These are phyloP conservation scores for Prietella phreatophila DNA, from an alignment of 2,113 vertebrate species.

Conservation along the genomic window DNA sequence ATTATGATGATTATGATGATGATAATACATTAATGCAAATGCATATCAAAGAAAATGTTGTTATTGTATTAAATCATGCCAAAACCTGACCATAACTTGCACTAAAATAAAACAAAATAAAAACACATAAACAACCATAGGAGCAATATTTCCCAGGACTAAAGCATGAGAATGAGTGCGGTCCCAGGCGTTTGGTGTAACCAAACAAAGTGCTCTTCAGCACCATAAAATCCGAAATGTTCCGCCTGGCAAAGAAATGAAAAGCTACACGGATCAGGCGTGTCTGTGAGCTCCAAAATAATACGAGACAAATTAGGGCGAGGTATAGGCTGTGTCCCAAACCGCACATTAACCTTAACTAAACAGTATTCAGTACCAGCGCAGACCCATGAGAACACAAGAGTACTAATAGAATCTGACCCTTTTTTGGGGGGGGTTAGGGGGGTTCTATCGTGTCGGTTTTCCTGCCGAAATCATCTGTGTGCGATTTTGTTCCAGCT, in stretches of 20 bases:
- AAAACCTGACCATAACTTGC: not conserved
- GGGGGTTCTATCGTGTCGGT: not conserved
- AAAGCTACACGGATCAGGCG: slow-evolving; percentile 55
- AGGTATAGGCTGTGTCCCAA: slow-evolving; percentile 34
- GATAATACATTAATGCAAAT: not conserved
- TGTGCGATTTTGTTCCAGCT: too few relatives aligned
- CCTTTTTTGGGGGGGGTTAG: not conserved
- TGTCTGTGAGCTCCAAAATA: slow-evolving; percentile 48
- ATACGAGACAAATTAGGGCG: slow-evolving; percentile 43
- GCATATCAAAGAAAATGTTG: not conserved
- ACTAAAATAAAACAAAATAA: not conserved
- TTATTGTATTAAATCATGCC: not conserved
- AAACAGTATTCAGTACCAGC: slow-evolving; percentile 2
- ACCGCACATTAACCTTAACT: slow-evolving; percentile 5
- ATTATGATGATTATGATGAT: too few relatives aligned
- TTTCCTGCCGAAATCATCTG: not conserved
- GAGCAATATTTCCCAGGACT: not conserved
- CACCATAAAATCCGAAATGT: slow-evolving; percentile 59
- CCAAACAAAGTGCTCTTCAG: slow-evolving; percentile 45
- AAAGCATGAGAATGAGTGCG: slow-evolving; percentile 8
- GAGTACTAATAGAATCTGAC: not conserved
- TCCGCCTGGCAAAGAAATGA: slow-evolving; percentile 54
- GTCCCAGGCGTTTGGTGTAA: slow-evolving; percentile 38
- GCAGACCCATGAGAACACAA: not conserved
- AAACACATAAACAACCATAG: not conserved